Base-by-base conservation (phyloP, 2,113 vertebrate species). In the Sigmodon hispidus region DNA sequence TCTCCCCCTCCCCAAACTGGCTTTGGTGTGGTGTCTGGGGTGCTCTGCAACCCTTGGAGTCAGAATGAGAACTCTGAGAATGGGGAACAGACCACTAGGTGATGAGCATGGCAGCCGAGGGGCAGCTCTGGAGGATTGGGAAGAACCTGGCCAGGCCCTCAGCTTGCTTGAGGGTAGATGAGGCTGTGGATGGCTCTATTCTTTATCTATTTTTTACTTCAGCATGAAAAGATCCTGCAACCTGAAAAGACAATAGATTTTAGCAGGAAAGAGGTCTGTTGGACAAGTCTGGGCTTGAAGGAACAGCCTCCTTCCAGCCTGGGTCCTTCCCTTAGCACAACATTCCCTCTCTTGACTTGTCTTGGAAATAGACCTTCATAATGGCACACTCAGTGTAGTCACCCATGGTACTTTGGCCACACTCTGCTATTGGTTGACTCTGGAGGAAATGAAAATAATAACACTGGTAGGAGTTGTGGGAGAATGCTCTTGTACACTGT, bases 361-460 rank as follows among this genome's bases (percentile, higher is more conserved):
- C 40, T 72, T 12, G 57, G 40, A 87, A 67, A 26, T 12, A n/a
- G 10, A 50, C 48, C 76, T 48, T 43, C 21, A 5, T 4, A 8
- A 22, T 16, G 8, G 48, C 0, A 0, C 15, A 0, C n/a, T 36
- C 48, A 8, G 19, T 29, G 21, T 36, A 36, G 69, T 34, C 2
- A 1, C 21, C 40, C 16, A 0, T 11, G 79, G 29, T 3, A 0
- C 45, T 43, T 11, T 50, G 92, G 22, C 55, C 76, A 3, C 1
- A 0, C 24, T 17, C 36, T 31, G 59, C 91, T 65, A 26, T 59
- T 40, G 17, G 8, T 5, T 43, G 31, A 65, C 24, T 87, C 70
- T 29, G 0, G 63, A 50, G 31, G 61, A 50, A 69, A 36, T 67
- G 45, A 50, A 8, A 69, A n/a, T 50, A 34, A 16, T 12, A 26